These are phyloP conservation scores for Pogonophryne albipinna DNA, from an alignment of 2,797 vertebrate genomes.

Conservation along the genomic window DNA sequence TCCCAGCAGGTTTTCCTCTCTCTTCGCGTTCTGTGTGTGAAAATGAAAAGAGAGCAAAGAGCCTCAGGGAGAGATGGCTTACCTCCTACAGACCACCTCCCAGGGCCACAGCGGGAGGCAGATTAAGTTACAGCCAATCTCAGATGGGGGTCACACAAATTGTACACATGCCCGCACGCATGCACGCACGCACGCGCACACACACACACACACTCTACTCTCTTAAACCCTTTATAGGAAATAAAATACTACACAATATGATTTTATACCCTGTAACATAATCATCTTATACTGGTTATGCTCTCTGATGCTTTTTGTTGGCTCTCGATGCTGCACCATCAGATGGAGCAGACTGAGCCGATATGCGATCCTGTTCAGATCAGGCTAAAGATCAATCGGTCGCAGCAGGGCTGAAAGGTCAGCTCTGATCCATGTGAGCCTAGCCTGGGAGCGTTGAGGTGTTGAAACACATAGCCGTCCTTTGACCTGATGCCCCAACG, in stretches of 20 bases:
- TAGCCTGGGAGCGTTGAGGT: slow-evolving; percentile 52
- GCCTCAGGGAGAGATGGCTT: slow-evolving; percentile 71
- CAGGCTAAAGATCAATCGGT: slow-evolving; percentile 57
- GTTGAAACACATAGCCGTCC: slow-evolving; percentile 56
- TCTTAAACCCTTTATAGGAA: slow-evolving; percentile 38
- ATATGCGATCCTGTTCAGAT: slow-evolving; percentile 30
- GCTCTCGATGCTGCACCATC: slow-evolving; percentile 8
- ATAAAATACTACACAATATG: slow-evolving; percentile 54
- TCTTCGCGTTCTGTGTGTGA: slow-evolving; percentile 23
- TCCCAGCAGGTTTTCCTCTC: slow-evolving; percentile 20
- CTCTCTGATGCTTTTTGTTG: slow-evolving; percentile 30
- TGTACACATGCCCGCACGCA: not conserved
- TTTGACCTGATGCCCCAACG: slow-evolving; percentile 51
- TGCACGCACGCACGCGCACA: too few species aligned
- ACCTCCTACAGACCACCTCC: slow-evolving; percentile 81
- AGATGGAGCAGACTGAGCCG: not conserved
- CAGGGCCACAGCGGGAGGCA: slow-evolving; percentile 77
- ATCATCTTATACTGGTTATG: slow-evolving; percentile 30
- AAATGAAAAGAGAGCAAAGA: slow-evolving; percentile 63
- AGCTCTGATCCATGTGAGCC: slow-evolving; percentile 54
- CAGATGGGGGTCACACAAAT: slow-evolving; percentile 59
- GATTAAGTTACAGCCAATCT: slow-evolving; percentile 81
- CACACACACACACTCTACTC: slow-evolving; percentile 5
- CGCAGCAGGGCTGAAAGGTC: slow-evolving; percentile 48
- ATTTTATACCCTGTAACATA: slow-evolving; percentile 40